These are phyloP conservation scores for Bathynomus jamesi DNA, from an alignment of 1,140 invertebrate genomes.

Conservation along the genomic window DNA sequence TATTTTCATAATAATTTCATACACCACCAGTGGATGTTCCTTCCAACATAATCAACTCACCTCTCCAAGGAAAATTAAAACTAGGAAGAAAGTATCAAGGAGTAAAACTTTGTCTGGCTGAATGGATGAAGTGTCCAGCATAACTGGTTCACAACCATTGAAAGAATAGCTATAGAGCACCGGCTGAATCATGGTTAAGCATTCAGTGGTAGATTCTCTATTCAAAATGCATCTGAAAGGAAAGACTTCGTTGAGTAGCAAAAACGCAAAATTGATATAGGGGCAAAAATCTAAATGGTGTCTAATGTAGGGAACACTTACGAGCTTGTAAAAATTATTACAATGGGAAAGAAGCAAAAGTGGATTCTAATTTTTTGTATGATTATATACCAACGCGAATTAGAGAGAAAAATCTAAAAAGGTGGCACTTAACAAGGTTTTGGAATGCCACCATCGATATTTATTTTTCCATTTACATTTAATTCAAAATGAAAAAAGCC, in stretches of 20 bases:
- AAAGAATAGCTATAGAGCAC: slow-evolving; percentile 98
- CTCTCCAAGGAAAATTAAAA: slow-evolving; percentile 98
- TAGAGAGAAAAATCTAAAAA: too few relatives aligned
- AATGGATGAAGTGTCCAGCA: slow-evolving; percentile 95
- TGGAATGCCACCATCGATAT: too few relatives aligned
- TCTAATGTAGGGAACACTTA: too few relatives aligned
- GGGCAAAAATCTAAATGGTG: slow-evolving; percentile 11
- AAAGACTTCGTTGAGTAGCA: neutral
- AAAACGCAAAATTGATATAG: slow-evolving; percentile 30
- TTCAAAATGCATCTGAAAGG: slow-evolving; percentile 83
- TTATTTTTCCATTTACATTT: too few relatives aligned
- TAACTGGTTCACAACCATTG: slow-evolving; percentile 91
- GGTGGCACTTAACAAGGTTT: too few relatives aligned
- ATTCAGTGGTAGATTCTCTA: slow-evolving; percentile 93
- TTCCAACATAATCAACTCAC: slow-evolving; percentile 53
- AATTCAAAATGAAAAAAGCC: too few relatives aligned
- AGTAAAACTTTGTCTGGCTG: slow-evolving; percentile 93
- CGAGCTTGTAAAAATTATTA: too few relatives aligned
- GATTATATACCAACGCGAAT: too few relatives aligned
- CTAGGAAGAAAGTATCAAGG: slow-evolving; percentile 99
- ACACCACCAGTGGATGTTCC: too few relatives aligned
- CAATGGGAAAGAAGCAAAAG: too few relatives aligned
- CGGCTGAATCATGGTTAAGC: slow-evolving; percentile 98
- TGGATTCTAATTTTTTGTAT: too few relatives aligned
- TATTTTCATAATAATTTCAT: too few relatives aligned